Percentiles rank a stretch among this genome's conserved stretches.
These are phyloP conservation scores for Scolopax bukidnonensis DNA, from an alignment of 2,797 vertebrate genomes.

Conservation along the genomic window DNA sequence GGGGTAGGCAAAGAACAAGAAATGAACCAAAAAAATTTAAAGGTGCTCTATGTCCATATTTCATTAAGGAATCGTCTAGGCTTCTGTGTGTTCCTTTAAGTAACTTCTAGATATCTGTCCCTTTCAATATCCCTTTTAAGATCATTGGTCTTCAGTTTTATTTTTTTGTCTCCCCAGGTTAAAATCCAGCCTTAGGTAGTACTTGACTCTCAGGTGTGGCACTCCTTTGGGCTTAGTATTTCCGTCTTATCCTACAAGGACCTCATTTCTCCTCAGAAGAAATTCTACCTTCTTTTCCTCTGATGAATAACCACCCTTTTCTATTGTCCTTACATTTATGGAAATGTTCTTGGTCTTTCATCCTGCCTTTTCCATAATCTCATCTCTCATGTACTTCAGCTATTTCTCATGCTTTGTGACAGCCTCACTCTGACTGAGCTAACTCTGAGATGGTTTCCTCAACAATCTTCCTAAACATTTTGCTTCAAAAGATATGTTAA, in stretches of 20 bases:
- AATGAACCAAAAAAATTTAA: not conserved
- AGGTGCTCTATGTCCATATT: accelerated
- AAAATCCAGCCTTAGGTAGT: not conserved
- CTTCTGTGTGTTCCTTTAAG: not conserved
- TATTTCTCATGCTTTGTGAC: not conserved
- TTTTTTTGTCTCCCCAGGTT: not conserved
- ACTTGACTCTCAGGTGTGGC: not conserved
- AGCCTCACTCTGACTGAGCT: not conserved
- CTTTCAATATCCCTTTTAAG: not conserved
- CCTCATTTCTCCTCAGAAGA: not conserved
- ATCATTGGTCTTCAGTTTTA: not conserved
- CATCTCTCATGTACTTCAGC: not conserved
- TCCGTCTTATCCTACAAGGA: not conserved
- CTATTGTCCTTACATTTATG: not conserved
- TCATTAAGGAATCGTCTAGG: not conserved
- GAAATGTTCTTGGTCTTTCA: not conserved
- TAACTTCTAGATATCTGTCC: not conserved
- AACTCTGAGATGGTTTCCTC: not conserved
- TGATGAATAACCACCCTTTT: not conserved
- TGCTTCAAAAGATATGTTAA: not conserved
- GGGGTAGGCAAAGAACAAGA: not conserved
- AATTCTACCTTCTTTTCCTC: not conserved
- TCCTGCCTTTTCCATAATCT: not conserved
- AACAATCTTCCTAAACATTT: not conserved
- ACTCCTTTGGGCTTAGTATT: not conserved